Percentiles rank a stretch among this genome's conserved stretches.
phyloP scores from a whole-genome alignment of 1,140 invertebrate genomes.

The Carcinoscorpius rotundicauda region DNA sequence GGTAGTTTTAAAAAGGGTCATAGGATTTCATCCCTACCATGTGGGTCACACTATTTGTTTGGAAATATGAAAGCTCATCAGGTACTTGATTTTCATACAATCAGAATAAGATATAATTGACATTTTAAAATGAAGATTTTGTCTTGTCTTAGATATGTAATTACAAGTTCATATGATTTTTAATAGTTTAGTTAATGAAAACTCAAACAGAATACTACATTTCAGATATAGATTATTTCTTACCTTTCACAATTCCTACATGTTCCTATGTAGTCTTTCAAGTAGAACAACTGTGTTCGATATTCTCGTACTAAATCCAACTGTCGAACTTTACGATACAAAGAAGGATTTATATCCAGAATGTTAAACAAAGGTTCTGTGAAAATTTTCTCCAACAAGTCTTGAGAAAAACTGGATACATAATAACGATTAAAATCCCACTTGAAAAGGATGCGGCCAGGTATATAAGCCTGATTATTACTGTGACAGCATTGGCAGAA shows the following conservation, averaged over 20 bases:
- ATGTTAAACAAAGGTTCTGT: constrained; percentile 66
- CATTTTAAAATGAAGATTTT: no score
- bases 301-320: constrained; percentile 47
- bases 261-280: constrained; percentile 47
- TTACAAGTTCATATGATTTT: no score
- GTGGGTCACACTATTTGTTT: no score
- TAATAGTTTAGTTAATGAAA: no score
- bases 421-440: constrained; percentile 51
- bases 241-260: constrained; percentile 12
- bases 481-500: constrained; percentile 81
- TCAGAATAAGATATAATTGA: no score
- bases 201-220: no score
- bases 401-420: constrained; percentile 67
- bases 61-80: no score
- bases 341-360: constrained; percentile 49
- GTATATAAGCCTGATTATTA: constrained; percentile 59
- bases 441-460: constrained; percentile 57
- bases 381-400: constrained; percentile 61
- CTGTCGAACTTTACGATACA: constrained; percentile 48
- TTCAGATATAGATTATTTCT: background rate
- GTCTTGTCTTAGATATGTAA: no score
- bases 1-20: no score
- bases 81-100: no score
- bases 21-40: no score
- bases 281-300: constrained; percentile 49